Base-by-base conservation (phyloP, 92 coral and sea anemone genomes). In the Heliopora coerulea region DNA sequence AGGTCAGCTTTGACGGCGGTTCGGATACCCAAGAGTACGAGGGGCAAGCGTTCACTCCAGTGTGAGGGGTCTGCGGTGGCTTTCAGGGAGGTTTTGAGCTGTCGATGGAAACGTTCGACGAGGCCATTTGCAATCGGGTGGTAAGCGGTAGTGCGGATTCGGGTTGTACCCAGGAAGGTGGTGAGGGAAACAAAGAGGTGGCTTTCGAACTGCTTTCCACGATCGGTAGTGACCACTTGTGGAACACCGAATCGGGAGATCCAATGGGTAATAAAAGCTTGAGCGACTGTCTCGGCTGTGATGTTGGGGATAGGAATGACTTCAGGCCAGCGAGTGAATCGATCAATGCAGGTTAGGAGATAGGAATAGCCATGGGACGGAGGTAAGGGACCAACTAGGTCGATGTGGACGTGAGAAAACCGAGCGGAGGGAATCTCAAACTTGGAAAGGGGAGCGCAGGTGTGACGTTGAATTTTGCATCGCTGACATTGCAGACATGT, bases 41-140 rank as follows among this genome's bases (percentile, higher is more conserved):
- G 40, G 3, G 63, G 78, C 9, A 70, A 25, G 3, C 27, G 26
- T 15, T 66, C 74, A 29, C 56, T 35, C 74, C 74, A 70, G 27
- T 52, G 57, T 25, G 62, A 12, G 3, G 13, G 39, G 28, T 48
- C 46, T 0, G 14, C 3, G 25, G 39, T 35, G 42, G 63, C 54
- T 44, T 29, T 48, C 0, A 70, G 37, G 0, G 78, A 46, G 20
- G 78, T 18, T 70, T 70, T 70, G 34, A 70, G 44, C 17, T 70
- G 78, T 9, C 78, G 63, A 49, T 70, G 78, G 37, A 70, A 70
- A 24, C 63, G 37, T 49, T 70, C 78, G 4, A 70, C 78, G 15
- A 70, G 46, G 49, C 78, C 78, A 49, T 70, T 70, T 15, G 65
- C 78, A 9, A 21, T 33, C 11, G 78, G 78, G 20, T 70, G 78